Evolutionary conservation across 2,888 invertebrate genomes (phyloP).

Genomic region (Chrysomela aeneicollis): DNA sequence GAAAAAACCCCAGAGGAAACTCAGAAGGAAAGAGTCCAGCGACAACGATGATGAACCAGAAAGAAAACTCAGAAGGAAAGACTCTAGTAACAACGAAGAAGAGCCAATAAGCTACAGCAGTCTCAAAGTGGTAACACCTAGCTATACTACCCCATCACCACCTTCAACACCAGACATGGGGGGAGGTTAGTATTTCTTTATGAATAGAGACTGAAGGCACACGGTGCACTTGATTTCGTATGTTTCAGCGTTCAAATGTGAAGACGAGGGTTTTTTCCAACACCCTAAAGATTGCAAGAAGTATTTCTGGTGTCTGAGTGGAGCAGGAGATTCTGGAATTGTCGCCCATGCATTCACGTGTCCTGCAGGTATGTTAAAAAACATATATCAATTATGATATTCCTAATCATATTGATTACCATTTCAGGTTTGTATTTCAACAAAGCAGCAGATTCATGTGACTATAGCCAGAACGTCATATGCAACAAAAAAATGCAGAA

Average conservation of each 20-base stretch:
- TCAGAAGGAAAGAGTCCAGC: slow-evolving; percentile 31
- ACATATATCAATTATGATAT: too few species aligned
- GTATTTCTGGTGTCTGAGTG: slow-evolving; percentile 94
- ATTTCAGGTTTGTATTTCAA: slow-evolving; percentile 84
- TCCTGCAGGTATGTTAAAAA: slow-evolving; percentile 75
- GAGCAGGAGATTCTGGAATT: slow-evolving; percentile 87
- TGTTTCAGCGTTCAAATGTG: slow-evolving; percentile 82
- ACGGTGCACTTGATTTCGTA: background rate
- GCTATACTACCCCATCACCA: slow-evolving; percentile 76
- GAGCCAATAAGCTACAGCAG: slow-evolving; percentile 64
- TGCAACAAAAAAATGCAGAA: slow-evolving; percentile 73
- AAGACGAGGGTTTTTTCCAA: slow-evolving; percentile 91
- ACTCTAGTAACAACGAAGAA: background rate
- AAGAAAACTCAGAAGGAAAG: slow-evolving; percentile 45
- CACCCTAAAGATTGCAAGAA: slow-evolving; percentile 94
- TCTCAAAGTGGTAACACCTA: slow-evolving; percentile 57
- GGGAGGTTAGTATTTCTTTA: slow-evolving; percentile 66
- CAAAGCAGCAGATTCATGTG: slow-evolving; percentile 90
- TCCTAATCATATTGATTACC: background rate
- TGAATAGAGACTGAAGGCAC: too few species aligned
- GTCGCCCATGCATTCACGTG: slow-evolving; percentile 94
- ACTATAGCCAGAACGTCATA: slow-evolving; percentile 87
- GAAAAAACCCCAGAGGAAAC: slow-evolving; percentile 38
- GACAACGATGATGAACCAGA: slow-evolving; percentile 59
- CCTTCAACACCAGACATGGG: slow-evolving; percentile 92